Conservation (phyloP, 2,797 vertebrate species). For the Morelia viridis region DNA sequence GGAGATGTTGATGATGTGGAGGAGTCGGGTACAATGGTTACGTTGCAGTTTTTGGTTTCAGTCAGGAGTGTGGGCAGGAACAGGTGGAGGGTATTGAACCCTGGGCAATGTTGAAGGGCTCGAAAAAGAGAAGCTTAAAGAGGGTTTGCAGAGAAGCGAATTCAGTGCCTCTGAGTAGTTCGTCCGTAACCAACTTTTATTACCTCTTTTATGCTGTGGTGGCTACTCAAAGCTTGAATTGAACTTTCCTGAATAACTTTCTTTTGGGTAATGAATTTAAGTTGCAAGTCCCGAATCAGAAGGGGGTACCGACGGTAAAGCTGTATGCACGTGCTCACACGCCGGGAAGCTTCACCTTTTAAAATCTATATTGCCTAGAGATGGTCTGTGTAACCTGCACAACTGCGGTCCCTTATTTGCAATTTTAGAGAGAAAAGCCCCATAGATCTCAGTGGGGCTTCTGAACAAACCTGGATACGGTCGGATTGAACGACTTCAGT, state of each 20-base stretch:
- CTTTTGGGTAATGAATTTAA: neutral
- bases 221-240: neutral
- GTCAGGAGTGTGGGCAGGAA: neutral
- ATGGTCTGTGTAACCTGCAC: neutral
- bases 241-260: neutral
- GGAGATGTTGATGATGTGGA: neutral
- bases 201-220: neutral
- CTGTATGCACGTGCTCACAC: neutral
- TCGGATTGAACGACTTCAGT: too few relatives aligned
- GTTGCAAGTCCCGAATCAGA: neutral
- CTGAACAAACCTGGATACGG: neutral
- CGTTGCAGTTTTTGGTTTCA: neutral
- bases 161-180: neutral
- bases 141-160: too few relatives aligned
- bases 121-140: neutral
- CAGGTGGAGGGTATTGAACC: neutral
- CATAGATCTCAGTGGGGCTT: neutral
- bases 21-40: neutral
- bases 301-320: neutral
- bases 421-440: neutral
- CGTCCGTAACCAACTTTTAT: neutral
- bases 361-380: neutral
- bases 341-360: neutral
- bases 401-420: neutral
- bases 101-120: neutral